Evolutionary conservation across 1,140 invertebrate genomes (phyloP).

Genomic region (Papilio machaon): DNA sequence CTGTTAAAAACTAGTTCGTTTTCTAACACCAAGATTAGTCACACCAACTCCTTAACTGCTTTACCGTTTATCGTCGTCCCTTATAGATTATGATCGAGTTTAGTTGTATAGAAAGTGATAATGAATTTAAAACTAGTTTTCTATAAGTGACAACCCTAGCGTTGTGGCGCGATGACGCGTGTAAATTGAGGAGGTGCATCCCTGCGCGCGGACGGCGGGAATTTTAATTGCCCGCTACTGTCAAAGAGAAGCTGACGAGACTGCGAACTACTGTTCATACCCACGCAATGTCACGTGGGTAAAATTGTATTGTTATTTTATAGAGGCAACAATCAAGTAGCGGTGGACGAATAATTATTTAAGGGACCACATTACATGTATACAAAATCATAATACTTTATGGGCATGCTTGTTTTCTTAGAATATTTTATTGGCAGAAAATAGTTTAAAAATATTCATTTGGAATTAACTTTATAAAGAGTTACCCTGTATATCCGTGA

Average conservation of each 20-base stretch:
- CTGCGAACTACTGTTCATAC: background rate
- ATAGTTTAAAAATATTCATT: too few species aligned
- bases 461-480: too few species aligned
- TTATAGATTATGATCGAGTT: background rate
- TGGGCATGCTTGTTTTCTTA: too few species aligned
- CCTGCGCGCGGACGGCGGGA: background rate
- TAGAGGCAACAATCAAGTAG: background rate
- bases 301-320: background rate
- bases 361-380: too few species aligned
- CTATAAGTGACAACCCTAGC: background rate
- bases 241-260: slow-evolving; percentile 3
- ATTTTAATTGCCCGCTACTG: background rate
- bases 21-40: background rate
- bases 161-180: background rate
- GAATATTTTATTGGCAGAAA: too few species aligned
- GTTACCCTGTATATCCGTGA: too few species aligned
- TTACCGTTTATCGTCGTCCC: background rate
- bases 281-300: background rate
- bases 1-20: background rate
- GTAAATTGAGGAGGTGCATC: slow-evolving; percentile 10
- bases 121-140: background rate
- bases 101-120: background rate
- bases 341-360: too few species aligned
- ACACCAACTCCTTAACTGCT: background rate
- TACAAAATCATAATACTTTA: too few species aligned